Conservation (phyloP, 2,888 invertebrate genomes). For the Cremastinae sp. region DNA sequence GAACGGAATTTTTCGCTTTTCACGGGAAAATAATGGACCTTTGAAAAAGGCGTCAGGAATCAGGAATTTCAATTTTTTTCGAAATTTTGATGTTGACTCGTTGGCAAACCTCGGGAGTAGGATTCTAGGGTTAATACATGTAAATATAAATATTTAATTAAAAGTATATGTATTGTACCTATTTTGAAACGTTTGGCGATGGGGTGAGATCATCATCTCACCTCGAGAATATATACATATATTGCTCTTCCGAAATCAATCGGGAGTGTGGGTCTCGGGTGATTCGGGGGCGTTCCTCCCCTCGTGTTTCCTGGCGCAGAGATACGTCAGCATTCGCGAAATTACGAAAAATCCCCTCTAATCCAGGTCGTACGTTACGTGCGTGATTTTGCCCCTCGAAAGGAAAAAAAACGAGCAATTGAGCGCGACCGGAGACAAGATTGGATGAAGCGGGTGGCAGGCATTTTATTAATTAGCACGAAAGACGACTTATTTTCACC, state of each 20-base stretch:
- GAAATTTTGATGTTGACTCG: no score
- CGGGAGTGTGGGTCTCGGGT: slow-evolving; percentile 33
- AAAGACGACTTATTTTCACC: slow-evolving; percentile 48
- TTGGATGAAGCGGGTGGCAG: slow-evolving; percentile 63
- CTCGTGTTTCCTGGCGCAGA: slow-evolving; percentile 21
- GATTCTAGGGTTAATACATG: no score
- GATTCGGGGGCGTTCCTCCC: slow-evolving; percentile 38
- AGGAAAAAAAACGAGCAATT: slow-evolving; percentile 6
- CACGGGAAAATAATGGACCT: no score
- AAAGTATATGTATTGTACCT: no score
- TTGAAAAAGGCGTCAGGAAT: no score
- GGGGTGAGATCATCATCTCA: no score
- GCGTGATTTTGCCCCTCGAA: slow-evolving; percentile 40
- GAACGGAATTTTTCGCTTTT: no score
- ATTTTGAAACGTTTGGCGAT: no score
- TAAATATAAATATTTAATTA: no score
- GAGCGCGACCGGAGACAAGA: slow-evolving; percentile 6
- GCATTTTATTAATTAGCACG: slow-evolving; percentile 64
- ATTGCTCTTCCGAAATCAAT: slow-evolving; percentile 13
- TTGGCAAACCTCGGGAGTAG: no score
- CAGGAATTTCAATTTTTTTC: no score
- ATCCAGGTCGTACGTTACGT: slow-evolving; percentile 51
- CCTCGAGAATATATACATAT: no score
- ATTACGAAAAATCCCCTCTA: slow-evolving; percentile 62
- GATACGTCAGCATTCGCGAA: slow-evolving; percentile 66